phyloP scores from a whole-genome alignment of 2,113 vertebrate species.

The Channa argus region DNA sequence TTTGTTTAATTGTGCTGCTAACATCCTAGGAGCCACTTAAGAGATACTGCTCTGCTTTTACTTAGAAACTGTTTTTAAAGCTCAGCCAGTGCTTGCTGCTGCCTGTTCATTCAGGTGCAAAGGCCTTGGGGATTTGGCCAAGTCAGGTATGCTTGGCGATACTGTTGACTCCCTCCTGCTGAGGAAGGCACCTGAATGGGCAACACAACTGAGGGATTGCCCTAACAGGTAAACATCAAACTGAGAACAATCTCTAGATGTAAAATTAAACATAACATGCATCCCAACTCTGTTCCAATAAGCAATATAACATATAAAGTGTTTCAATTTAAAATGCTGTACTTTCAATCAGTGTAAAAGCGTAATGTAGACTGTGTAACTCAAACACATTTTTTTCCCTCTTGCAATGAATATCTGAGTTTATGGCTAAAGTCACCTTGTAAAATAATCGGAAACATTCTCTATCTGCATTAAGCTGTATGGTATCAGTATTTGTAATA shows the following conservation, averaged over 20 bases:
- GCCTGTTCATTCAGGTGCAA: constrained; percentile 52
- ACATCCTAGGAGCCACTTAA: constrained; percentile 63
- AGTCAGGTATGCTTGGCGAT: constrained; percentile 35
- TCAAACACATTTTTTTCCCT: constrained; percentile 26
- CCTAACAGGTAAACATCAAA: constrained; percentile 7
- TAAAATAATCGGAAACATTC: constrained; percentile 20
- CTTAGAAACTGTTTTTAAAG: constrained; percentile 63
- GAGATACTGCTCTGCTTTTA: constrained; percentile 44
- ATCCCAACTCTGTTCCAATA: not conserved
- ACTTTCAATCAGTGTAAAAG: constrained; percentile 1
- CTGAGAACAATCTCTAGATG: constrained; percentile 22
- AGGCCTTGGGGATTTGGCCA: constrained; percentile 50
- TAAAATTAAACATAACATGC: not conserved
- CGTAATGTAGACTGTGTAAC: constrained; percentile 1
- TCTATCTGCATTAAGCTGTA: not conserved
- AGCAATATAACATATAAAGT: not conserved
- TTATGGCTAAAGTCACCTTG: constrained; percentile 23
- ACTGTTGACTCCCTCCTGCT: not conserved
- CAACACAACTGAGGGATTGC: not conserved
- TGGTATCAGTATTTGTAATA: not conserved
- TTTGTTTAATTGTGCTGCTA: constrained; percentile 80
- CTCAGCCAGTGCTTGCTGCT: constrained; percentile 53
- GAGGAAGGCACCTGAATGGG: constrained; percentile 24
- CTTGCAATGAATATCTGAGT: constrained; percentile 9
- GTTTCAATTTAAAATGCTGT: too few species aligned